phyloP scores from a whole-genome alignment of 2,113 vertebrate genomes.

The Urocynchramus pylzowi region DNA sequence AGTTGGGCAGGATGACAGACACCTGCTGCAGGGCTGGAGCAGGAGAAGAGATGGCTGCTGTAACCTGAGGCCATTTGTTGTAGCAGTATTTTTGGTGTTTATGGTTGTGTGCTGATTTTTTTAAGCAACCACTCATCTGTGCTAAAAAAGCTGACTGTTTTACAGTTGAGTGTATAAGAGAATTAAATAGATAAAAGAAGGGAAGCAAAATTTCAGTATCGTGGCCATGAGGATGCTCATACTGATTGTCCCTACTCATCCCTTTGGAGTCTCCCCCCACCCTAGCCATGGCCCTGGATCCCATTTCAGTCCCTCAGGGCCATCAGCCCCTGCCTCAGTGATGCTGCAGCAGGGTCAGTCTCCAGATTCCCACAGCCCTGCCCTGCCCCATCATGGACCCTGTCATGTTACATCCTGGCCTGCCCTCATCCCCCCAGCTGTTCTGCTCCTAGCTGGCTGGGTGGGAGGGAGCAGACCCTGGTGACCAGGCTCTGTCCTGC shows the following conservation, averaged over 20 bases:
- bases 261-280: rapidly evolving
- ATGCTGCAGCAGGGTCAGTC: not conserved
- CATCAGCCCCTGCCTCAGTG: rapidly evolving
- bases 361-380: not conserved
- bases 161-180: not conserved
- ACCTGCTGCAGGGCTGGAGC: not conserved
- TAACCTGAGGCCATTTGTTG: not conserved
- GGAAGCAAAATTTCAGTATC: not conserved
- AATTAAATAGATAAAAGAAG: not conserved
- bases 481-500: not conserved
- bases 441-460: not conserved
- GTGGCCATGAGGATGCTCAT: not conserved
- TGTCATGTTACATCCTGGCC: too few species aligned
- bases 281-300: not conserved
- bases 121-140: not conserved
- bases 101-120: not conserved
- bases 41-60: not conserved
- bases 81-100: not conserved
- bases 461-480: rapidly evolving
- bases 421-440: rapidly evolving
- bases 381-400: not conserved
- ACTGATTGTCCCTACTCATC: not conserved
- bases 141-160: not conserved
- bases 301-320: too few species aligned
- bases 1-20: not conserved